Evolutionary conservation across 2,113 vertebrate genomes (phyloP).

Genomic region (Anguilla rostrata): DNA sequence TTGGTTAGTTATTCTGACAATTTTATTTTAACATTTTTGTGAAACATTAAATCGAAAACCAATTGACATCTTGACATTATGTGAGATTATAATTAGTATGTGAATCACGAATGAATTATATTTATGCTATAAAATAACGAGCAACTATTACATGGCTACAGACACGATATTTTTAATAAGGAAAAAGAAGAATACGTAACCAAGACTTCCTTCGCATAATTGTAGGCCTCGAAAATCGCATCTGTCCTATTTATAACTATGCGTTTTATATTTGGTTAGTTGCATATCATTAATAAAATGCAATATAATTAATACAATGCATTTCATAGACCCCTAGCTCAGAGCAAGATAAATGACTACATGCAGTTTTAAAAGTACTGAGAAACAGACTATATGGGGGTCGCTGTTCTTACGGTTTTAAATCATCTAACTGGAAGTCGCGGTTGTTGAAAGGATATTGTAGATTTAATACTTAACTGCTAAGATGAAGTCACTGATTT

Average conservation of each 20-base stretch:
- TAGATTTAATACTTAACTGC: constrained; percentile 77
- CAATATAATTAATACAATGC: background rate
- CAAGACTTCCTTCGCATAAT: background rate
- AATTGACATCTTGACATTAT: background rate
- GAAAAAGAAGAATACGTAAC: background rate
- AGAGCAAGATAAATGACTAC: background rate
- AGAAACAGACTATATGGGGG: constrained; percentile 47
- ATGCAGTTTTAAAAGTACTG: constrained; percentile 41
- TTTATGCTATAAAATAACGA: background rate
- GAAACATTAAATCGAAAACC: background rate
- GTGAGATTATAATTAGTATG: background rate
- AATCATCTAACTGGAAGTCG: constrained; percentile 56
- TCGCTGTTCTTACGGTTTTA: constrained; percentile 60
- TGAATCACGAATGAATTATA: background rate
- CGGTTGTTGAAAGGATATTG: constrained; percentile 57
- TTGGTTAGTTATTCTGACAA: background rate
- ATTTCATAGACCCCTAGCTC: background rate
- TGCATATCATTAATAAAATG: background rate
- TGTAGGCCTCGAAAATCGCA: background rate
- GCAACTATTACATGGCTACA: background rate
- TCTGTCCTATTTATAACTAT: background rate
- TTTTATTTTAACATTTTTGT: background rate
- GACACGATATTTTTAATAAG: background rate
- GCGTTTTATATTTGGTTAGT: background rate
- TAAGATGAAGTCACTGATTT: constrained; percentile 81